A percentile compares a stretch with the other conserved stretches of the same genome.
These are phyloP conservation scores for Scaptomyza montana DNA, from an alignment of 1,140 invertebrate genomes.

Conservation along the genomic window DNA sequence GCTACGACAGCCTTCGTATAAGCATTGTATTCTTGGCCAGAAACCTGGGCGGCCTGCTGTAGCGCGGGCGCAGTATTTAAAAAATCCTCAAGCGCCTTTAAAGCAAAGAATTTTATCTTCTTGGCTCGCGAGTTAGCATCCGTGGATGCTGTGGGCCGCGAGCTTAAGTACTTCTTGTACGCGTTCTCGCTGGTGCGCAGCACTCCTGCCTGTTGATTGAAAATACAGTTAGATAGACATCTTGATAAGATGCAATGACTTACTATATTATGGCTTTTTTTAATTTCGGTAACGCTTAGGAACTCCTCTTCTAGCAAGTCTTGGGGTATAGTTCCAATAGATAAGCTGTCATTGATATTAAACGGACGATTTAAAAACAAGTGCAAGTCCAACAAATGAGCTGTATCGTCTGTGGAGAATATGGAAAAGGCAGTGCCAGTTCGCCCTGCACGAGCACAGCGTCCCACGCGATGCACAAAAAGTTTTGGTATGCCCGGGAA, in stretches of 20 bases:
- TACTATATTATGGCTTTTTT: constrained; percentile 91
- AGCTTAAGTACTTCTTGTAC: constrained; percentile 94
- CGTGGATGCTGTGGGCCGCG: constrained; percentile 92
- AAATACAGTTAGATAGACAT: too few species aligned
- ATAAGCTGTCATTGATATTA: constrained; percentile 85
- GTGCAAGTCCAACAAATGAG: constrained; percentile 96
- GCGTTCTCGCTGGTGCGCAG: constrained; percentile 93
- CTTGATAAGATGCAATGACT: constrained; percentile 69
- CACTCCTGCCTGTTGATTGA: constrained; percentile 87
- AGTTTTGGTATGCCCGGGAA: constrained; percentile 98
- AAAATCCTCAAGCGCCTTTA: constrained; percentile 82
- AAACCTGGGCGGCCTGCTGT: constrained; percentile 60
- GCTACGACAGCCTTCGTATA: constrained; percentile 50
- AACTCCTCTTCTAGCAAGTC: constrained; percentile 92
- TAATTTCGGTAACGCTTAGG: constrained; percentile 90
- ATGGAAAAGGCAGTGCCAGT: constrained; percentile 95
- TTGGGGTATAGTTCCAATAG: constrained; percentile 90
- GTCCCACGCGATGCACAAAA: constrained; percentile 98
- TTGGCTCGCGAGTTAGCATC: constrained; percentile 95
- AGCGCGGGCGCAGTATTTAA: constrained; percentile 54
- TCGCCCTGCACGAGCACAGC: constrained; percentile 97
- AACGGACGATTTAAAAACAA: constrained; percentile 94
- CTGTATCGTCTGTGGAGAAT: constrained; percentile 94
- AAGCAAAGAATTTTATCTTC: constrained; percentile 79
- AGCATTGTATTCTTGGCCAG: constrained; percentile 38